A percentile compares a stretch with the other conserved stretches of the same genome.
These are phyloP conservation scores for Poeciliopsis presidionis DNA, from an alignment of 2,797 vertebrate species.

Conservation along the genomic window DNA sequence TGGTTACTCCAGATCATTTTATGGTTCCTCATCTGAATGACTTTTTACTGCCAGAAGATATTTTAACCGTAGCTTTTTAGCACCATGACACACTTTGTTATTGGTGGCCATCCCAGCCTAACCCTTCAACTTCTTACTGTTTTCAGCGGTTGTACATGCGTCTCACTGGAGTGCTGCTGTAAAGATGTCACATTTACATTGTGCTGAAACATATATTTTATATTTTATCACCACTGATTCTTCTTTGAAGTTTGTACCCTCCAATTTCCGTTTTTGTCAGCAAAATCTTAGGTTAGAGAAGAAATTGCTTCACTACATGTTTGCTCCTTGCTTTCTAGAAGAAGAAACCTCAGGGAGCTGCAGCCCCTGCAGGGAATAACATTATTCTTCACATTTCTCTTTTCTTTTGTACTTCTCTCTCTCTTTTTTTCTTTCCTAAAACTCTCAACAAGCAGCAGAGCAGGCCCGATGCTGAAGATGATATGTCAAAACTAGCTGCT, in stretches of 20 bases:
- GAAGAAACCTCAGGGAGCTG: slow-evolving; percentile 3
- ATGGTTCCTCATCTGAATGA: neutral
- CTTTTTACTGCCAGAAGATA: neutral
- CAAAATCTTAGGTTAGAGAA: slow-evolving; percentile 47
- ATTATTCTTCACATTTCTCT: slow-evolving; percentile 10
- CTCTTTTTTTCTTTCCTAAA: neutral
- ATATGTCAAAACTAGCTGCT: slow-evolving; percentile 16
- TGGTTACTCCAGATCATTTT: neutral
- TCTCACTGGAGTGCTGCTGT: neutral
- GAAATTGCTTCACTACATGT: slow-evolving; percentile 39
- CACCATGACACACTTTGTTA: neutral
- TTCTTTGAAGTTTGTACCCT: slow-evolving; percentile 12
- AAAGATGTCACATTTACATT: slow-evolving; percentile 21
- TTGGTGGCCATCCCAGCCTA: neutral
- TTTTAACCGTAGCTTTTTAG: neutral
- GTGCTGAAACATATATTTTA: slow-evolving; percentile 15
- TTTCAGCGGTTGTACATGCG: neutral
- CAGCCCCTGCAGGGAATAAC: slow-evolving; percentile 42
- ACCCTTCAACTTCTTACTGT: neutral
- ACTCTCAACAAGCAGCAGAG: neutral
- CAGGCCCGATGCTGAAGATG: slow-evolving; percentile 2
- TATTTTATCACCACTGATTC: slow-evolving; percentile 24
- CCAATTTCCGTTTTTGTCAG: slow-evolving; percentile 41
- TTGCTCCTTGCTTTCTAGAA: slow-evolving; percentile 21
- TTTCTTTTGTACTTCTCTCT: neutral